Evolutionary conservation across 2,113 vertebrate species (phyloP).

Genomic region (Prochilodus magdalenae): DNA sequence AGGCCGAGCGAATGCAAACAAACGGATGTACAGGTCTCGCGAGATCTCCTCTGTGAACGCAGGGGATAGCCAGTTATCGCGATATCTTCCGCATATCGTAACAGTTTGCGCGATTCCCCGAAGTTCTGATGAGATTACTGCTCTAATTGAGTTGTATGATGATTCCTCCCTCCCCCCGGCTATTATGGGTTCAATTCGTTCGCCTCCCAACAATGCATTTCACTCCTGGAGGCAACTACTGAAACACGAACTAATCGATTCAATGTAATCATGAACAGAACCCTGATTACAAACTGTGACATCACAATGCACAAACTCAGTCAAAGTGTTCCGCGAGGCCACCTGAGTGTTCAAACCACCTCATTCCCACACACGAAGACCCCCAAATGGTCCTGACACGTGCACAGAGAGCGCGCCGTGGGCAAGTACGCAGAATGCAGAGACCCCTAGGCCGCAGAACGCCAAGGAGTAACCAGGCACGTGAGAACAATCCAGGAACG

Average conservation of each 20-base stretch:
- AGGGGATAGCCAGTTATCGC: not conserved
- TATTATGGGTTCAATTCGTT: too few species aligned
- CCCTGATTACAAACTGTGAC: too few species aligned
- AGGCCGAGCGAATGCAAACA: not conserved
- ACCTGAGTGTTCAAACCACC: too few species aligned
- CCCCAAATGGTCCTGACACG: not conserved
- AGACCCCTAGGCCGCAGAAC: not conserved
- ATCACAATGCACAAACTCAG: too few species aligned
- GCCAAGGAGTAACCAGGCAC: not conserved
- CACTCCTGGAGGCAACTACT: too few species aligned
- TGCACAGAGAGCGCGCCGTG: not conserved
- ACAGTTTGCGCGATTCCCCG: too few species aligned
- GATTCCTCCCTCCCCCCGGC: too few species aligned
- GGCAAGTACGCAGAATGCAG: not conserved
- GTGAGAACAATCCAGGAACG: not conserved
- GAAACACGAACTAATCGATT: too few species aligned
- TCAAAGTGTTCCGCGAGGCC: not conserved
- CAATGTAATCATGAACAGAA: too few species aligned
- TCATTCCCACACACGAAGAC: not conserved
- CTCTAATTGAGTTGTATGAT: too few species aligned
- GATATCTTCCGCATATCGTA: not conserved
- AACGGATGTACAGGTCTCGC: conserved; percentile 7
- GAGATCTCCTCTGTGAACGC: not conserved
- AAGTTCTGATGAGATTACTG: too few species aligned
- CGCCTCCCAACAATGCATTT: too few species aligned